Evolutionary conservation across 1,140 invertebrate genomes (phyloP).

Genomic region (Pinna nobilis): DNA sequence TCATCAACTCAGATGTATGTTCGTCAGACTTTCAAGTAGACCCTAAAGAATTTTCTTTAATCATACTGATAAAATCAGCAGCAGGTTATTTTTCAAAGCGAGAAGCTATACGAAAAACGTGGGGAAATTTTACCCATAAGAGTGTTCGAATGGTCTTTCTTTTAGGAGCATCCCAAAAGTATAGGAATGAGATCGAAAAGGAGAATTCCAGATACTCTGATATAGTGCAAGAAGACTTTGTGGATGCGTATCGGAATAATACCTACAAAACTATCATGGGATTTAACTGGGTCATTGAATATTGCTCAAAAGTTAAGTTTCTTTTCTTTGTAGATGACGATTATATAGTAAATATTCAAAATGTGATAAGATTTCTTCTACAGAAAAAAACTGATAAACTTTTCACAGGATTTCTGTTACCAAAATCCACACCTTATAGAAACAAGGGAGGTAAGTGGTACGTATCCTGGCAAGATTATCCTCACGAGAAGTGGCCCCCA

Average conservation of each 20-base stretch:
- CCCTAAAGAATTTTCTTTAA: background rate
- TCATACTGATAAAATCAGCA: constrained; percentile 38
- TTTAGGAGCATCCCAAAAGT: constrained; percentile 7
- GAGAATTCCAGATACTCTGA: constrained; percentile 22
- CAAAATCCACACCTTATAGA: constrained; percentile 6
- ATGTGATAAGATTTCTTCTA: constrained; percentile 9
- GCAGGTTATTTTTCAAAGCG: constrained; percentile 15
- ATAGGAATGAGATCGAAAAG: background rate
- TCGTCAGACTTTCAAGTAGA: no score
- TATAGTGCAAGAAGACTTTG: constrained; percentile 36
- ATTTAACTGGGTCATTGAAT: constrained; percentile 26
- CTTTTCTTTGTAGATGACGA: constrained; percentile 35
- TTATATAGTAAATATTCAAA: constrained; percentile 10
- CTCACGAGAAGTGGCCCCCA: constrained; percentile 25
- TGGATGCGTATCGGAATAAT: constrained; percentile 34
- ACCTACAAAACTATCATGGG: constrained; percentile 35
- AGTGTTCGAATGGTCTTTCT: constrained; percentile 16
- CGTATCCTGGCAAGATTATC: constrained; percentile 24
- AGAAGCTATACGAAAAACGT: constrained; percentile 25
- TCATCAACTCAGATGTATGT: background rate
- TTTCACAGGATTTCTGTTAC: background rate
- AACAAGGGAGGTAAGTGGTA: constrained; percentile 26
- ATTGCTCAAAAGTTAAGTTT: background rate
- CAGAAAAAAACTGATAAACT: background rate
- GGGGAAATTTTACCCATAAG: constrained; percentile 25